These are phyloP conservation scores for Melanotaenia parkinsoni DNA, from an alignment of 2,797 vertebrate genomes.

Conservation along the genomic window DNA sequence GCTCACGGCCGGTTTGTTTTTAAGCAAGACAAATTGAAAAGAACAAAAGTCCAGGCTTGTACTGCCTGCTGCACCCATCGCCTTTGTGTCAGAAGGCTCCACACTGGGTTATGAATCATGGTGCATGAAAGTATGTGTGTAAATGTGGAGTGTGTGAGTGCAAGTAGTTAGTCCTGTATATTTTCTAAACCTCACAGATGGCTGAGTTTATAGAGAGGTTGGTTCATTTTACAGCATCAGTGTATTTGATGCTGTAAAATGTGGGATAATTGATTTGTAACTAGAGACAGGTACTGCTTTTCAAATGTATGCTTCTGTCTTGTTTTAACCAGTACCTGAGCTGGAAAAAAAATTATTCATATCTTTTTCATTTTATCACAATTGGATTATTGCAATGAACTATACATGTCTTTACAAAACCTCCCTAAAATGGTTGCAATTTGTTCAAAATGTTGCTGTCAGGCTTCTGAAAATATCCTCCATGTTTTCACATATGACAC, in stretches of 20 bases:
- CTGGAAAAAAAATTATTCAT: too few relatives aligned
- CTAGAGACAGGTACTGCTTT: too few relatives aligned
- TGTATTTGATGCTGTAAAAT: too few relatives aligned
- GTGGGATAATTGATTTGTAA: too few relatives aligned
- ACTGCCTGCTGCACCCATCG: slow-evolving; percentile 78
- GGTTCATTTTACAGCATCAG: slow-evolving; percentile 36
- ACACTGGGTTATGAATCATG: slow-evolving; percentile 80
- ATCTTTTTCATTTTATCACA: too few relatives aligned
- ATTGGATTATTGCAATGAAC: too few relatives aligned
- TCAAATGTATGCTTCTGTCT: background rate
- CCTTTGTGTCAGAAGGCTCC: slow-evolving; percentile 78
- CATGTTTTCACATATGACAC: too few relatives aligned
- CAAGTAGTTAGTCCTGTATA: slow-evolving; percentile 46
- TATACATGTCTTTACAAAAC: too few relatives aligned
- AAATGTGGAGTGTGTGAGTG: slow-evolving; percentile 23
- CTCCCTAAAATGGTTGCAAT: too few relatives aligned
- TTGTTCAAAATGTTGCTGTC: too few relatives aligned
- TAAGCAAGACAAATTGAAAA: slow-evolving; percentile 86
- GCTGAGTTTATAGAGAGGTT: slow-evolving; percentile 48
- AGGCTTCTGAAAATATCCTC: too few relatives aligned
- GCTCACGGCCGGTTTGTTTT: slow-evolving; percentile 82
- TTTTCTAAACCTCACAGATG: slow-evolving; percentile 48
- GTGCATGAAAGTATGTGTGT: slow-evolving; percentile 44
- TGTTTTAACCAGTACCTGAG: background rate
- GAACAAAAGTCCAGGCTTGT: slow-evolving; percentile 81